Conservation (phyloP, 2,113 vertebrate species). For the Corythoichthys intestinalis region DNA sequence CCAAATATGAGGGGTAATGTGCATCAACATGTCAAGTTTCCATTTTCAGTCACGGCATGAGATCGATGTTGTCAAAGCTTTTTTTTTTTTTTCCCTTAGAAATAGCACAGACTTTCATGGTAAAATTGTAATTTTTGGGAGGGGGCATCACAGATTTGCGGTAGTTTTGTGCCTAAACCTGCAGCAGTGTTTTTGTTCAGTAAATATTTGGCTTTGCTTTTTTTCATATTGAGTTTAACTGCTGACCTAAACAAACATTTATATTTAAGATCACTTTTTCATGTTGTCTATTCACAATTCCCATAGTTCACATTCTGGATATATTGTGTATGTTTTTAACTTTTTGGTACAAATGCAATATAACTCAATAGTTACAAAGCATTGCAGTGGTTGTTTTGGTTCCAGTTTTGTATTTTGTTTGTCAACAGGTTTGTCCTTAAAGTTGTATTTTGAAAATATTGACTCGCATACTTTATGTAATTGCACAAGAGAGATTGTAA, state of each 20-base stretch:
- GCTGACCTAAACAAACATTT: conserved; percentile 15
- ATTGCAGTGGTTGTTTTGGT: conserved; percentile 22
- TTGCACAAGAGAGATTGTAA: conserved; percentile 53
- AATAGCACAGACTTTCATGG: conserved; percentile 1
- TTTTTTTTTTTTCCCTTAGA: neutral
- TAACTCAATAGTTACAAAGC: conserved; percentile 15
- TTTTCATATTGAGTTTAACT: conserved; percentile 8
- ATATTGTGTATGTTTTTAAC: conserved; percentile 5
- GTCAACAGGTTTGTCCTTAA: conserved; percentile 8
- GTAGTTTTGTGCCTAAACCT: conserved; percentile 45
- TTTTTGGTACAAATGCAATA: conserved; percentile 13
- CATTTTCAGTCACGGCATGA: conserved; percentile 17
- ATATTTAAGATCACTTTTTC: conserved; percentile 6
- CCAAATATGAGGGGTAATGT: conserved; percentile 19
- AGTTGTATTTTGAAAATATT: conserved; percentile 29
- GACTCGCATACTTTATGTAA: conserved; percentile 32
- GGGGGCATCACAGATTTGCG: conserved; percentile 15
- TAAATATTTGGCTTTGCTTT: conserved; percentile 11
- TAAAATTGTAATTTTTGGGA: conserved; percentile 13
- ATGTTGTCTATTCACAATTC: neutral
- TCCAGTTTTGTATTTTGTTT: conserved; percentile 1
- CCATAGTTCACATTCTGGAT: conserved; percentile 15
- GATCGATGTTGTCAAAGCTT: conserved; percentile 16
- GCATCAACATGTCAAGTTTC: conserved; percentile 13
- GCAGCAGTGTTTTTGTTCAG: conserved; percentile 24